These are phyloP conservation scores for Embiotoca jacksoni DNA, from an alignment of 2,113 vertebrate genomes.

Conservation along the genomic window DNA sequence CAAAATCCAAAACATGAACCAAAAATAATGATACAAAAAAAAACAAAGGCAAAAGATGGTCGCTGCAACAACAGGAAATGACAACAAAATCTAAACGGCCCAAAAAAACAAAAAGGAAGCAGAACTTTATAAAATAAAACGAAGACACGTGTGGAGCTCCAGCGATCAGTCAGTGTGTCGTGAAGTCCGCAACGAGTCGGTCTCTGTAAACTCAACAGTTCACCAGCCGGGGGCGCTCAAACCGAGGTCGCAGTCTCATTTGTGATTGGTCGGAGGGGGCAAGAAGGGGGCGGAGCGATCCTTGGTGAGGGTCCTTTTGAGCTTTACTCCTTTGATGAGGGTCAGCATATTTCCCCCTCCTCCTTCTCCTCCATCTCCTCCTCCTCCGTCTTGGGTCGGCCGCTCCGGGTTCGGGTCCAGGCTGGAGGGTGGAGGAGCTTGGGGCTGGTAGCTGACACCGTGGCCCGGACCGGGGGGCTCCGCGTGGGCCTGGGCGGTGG, in stretches of 20 bases:
- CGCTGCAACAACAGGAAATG: conserved; percentile 22
- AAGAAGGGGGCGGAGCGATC: conserved; percentile 86
- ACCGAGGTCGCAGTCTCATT: conserved; percentile 61
- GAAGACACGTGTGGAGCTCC: conserved; percentile 6
- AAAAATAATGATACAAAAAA: too few species aligned
- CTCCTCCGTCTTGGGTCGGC: too few species aligned
- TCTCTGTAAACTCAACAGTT: neutral
- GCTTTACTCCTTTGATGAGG: conserved; percentile 81
- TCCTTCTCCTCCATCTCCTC: too few species aligned
- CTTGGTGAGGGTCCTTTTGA: conserved; percentile 82
- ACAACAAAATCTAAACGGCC: conserved; percentile 11
- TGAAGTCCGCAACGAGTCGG: neutral
- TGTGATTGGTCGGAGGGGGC: conserved; percentile 71
- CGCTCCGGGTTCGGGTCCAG: too few species aligned
- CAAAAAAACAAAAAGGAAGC: conserved; percentile 48
- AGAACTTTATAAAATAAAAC: conserved; percentile 27
- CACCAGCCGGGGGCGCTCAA: neutral
- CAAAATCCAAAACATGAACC: conserved; percentile 42
- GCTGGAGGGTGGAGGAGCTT: too few species aligned
- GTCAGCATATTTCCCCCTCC: conserved; percentile 82
- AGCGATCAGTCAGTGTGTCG: neutral
- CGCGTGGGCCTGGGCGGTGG: too few species aligned
- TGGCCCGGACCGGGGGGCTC: too few species aligned
- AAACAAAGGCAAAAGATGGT: conserved; percentile 14
- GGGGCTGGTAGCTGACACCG: too few species aligned